These are phyloP conservation scores for Remorina albescens DNA, from an alignment of 2,797 vertebrate genomes.

Conservation along the genomic window DNA sequence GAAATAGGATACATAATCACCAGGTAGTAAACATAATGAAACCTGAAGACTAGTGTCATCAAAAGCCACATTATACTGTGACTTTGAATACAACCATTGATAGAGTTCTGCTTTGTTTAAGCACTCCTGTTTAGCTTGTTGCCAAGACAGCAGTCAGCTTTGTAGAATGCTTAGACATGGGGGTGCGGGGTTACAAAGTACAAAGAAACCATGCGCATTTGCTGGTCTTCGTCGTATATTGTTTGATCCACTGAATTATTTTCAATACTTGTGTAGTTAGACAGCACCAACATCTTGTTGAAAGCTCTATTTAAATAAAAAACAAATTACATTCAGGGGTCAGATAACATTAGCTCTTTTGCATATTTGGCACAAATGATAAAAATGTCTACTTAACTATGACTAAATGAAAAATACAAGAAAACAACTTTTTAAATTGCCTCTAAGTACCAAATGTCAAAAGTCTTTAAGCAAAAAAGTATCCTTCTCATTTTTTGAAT, in stretches of 20 bases:
- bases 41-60: conserved; percentile 63
- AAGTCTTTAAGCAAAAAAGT: conserved; percentile 11
- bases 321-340: conserved; percentile 15
- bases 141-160: conserved; percentile 52
- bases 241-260: conserved; percentile 5
- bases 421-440: conserved; percentile 10
- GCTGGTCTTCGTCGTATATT: conserved; percentile 1
- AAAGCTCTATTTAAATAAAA: conserved; percentile 21
- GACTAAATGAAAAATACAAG: conserved; percentile 1
- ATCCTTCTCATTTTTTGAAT: neutral
- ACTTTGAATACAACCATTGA: conserved; percentile 69
- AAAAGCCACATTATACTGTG: conserved; percentile 66
- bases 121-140: conserved; percentile 61
- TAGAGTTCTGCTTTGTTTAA: conserved; percentile 67
- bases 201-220: conserved; percentile 22
- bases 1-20: conserved; percentile 63
- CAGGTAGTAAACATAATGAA: conserved; percentile 64
- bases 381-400: neutral
- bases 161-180: conserved; percentile 18
- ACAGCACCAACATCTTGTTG: neutral
- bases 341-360: conserved; percentile 20
- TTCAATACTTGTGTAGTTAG: conserved; percentile 4
- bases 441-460: conserved; percentile 26
- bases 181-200: conserved; percentile 32
- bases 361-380: neutral